phyloP scores from a whole-genome alignment of 2,888 invertebrate genomes.

The Tetramorium bicarinatum region DNA sequence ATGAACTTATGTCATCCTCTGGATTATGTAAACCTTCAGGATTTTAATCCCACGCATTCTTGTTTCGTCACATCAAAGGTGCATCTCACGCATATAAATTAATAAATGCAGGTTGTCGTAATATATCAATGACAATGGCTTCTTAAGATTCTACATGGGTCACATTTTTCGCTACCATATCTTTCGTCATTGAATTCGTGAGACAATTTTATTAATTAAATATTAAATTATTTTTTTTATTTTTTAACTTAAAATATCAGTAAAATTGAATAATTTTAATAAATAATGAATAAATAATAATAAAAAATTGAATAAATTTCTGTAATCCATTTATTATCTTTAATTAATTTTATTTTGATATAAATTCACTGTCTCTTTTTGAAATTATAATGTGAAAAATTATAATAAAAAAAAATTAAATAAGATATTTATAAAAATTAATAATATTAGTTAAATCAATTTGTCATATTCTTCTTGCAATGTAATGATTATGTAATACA shows the following conservation, averaged over 20 bases:
- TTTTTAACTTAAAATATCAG: not conserved
- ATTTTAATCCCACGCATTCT: constrained; percentile 51
- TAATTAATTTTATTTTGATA: constrained; percentile 6
- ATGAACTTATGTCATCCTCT: not conserved
- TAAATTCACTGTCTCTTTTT: not conserved
- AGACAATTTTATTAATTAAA: not conserved
- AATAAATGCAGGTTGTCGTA: constrained; percentile 44
- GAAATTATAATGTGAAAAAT: not conserved
- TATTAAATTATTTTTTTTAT: not conserved
- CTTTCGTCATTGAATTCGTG: not conserved
- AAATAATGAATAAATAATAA: not conserved
- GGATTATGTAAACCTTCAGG: constrained; percentile 1
- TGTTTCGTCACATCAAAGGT: constrained; percentile 52
- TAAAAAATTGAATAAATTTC: not conserved
- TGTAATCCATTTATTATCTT: not conserved
- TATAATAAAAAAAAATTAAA: not conserved
- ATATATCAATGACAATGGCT: constrained; percentile 26
- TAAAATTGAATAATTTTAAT: not conserved
- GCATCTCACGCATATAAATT: constrained; percentile 47
- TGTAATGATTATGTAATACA: not conserved
- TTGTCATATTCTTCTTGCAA: not conserved
- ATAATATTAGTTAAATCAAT: not conserved
- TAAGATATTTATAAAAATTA: not conserved
- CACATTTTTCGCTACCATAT: not conserved
- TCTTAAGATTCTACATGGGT: constrained; percentile 16